phyloP scores from a whole-genome alignment of 2,888 invertebrate species.

The Chrysomela aeneicollis region DNA sequence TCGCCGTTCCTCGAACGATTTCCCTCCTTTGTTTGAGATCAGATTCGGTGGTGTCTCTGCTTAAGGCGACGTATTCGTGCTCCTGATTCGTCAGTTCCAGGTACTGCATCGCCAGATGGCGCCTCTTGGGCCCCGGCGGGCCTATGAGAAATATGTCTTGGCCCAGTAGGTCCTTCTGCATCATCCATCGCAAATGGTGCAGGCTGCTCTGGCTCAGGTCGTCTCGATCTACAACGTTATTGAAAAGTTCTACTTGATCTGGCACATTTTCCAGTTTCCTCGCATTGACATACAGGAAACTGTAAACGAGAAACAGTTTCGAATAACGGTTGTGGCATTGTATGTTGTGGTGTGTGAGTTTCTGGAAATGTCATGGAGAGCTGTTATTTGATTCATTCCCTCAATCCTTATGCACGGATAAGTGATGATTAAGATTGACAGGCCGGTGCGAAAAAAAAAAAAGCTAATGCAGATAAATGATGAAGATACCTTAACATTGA shows the following conservation, averaged over 20 bases:
- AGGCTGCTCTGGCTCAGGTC: slow-evolving; percentile 75
- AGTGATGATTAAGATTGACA: too few species aligned
- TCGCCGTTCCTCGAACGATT: slow-evolving; percentile 85
- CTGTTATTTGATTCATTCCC: too few species aligned
- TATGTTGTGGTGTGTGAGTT: too few species aligned
- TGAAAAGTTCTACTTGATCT: background rate
- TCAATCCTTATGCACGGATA: too few species aligned
- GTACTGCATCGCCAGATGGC: slow-evolving; percentile 87
- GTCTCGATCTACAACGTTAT: slow-evolving; percentile 63
- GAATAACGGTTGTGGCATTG: too few species aligned
- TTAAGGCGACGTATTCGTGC: slow-evolving; percentile 91
- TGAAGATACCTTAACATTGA: too few species aligned
- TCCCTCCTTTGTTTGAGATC: slow-evolving; percentile 96
- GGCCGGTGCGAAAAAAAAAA: too few species aligned
- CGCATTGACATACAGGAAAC: too few species aligned
- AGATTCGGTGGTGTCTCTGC: slow-evolving; percentile 95
- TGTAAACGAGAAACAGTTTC: too few species aligned
- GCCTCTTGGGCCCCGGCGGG: slow-evolving; percentile 83
- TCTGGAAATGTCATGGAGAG: too few species aligned
- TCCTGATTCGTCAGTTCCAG: slow-evolving; percentile 89
- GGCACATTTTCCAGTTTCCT: too few species aligned
- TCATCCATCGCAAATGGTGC: slow-evolving; percentile 91
- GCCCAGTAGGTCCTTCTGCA: slow-evolving; percentile 90
- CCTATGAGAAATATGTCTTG: slow-evolving; percentile 97
- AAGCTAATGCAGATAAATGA: too few species aligned